These are phyloP conservation scores for Theonella swinhoei DNA, from an alignment of 37 sponge, comb jelly and placozoan species.

Conservation along the genomic window DNA sequence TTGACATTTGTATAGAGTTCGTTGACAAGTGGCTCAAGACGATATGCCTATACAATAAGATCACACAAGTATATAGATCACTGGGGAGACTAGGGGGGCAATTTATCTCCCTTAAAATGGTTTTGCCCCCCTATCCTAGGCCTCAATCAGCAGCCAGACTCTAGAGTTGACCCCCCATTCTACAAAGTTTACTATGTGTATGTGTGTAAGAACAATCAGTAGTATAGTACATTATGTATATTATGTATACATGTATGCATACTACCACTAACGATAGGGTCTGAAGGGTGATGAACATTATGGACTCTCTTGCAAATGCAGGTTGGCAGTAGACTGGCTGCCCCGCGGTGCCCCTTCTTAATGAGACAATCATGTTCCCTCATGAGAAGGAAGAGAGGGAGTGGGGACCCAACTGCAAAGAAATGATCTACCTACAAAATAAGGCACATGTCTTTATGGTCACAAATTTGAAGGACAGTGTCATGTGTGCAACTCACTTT, in stretches of 20 bases:
- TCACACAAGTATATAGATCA: too few relatives aligned
- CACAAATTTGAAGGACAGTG: too few relatives aligned
- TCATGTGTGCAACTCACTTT: not conserved
- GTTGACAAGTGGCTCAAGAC: conserved; percentile 87
- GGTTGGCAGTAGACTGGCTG: conserved; percentile 66
- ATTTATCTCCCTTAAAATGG: not conserved
- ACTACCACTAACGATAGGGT: conserved; percentile 76
- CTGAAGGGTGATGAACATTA: conserved; percentile 91
- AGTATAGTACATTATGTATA: too few relatives aligned
- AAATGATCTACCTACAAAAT: conserved; percentile 80
- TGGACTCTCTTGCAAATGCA: conserved; percentile 82
- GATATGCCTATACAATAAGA: conserved; percentile 86
- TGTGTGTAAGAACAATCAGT: not conserved
- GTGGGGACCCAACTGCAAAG: conserved; percentile 90
- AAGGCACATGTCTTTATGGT: too few relatives aligned
- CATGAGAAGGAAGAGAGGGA: conserved; percentile 78
- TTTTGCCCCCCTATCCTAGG: not conserved
- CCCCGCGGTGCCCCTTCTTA: conserved; percentile 39
- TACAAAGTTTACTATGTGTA: not conserved
- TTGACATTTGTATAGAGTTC: conserved; percentile 59
- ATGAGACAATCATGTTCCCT: conserved; percentile 67
- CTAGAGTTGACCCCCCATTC: not conserved
- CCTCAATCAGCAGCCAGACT: not conserved
- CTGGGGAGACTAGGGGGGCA: not conserved
- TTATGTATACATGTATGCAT: not conserved